These are phyloP conservation scores for Dermolepida albohirtum DNA, from an alignment of 2,888 invertebrate species.

Conservation along the genomic window DNA sequence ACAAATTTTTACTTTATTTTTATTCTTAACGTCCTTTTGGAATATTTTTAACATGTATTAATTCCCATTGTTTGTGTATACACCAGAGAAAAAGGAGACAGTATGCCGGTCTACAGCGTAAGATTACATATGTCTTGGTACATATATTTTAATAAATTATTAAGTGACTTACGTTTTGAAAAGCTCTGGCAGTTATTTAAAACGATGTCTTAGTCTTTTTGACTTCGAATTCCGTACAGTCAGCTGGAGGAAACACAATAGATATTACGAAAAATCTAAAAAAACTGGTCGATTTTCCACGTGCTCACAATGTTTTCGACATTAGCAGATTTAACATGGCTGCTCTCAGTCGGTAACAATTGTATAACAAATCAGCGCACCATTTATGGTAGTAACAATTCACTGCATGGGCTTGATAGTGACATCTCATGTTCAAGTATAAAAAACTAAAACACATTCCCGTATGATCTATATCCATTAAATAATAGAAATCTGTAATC, in stretches of 20 bases:
- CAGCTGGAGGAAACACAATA: conserved; percentile 12
- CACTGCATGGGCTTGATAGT: not conserved
- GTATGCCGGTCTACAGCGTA: conserved; percentile 16
- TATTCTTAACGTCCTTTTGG: too few relatives aligned
- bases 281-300: conserved; percentile 67
- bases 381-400: conserved; percentile 41
- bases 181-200: conserved; percentile 32
- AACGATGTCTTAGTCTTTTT: not conserved
- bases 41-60: too few relatives aligned
- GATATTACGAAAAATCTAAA: conserved; percentile 34
- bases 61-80: too few relatives aligned
- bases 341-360: conserved; percentile 54
- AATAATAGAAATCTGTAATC: too few relatives aligned
- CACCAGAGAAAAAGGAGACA: not conserved
- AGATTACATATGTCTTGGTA: conserved; percentile 5
- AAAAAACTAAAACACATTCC: too few relatives aligned
- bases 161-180: conserved; percentile 37
- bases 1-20: too few relatives aligned
- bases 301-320: conserved; percentile 78
- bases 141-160: conserved; percentile 31
- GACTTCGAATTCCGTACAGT: conserved; percentile 1
- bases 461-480: too few relatives aligned
- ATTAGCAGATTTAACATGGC: conserved; percentile 77
- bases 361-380: conserved; percentile 45
- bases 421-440: conserved; percentile 27